Percentiles rank a stretch among this genome's conserved stretches.
These are phyloP conservation scores for Zosterops hypoxanthus DNA, from an alignment of 2,113 vertebrate genomes.

Conservation along the genomic window DNA sequence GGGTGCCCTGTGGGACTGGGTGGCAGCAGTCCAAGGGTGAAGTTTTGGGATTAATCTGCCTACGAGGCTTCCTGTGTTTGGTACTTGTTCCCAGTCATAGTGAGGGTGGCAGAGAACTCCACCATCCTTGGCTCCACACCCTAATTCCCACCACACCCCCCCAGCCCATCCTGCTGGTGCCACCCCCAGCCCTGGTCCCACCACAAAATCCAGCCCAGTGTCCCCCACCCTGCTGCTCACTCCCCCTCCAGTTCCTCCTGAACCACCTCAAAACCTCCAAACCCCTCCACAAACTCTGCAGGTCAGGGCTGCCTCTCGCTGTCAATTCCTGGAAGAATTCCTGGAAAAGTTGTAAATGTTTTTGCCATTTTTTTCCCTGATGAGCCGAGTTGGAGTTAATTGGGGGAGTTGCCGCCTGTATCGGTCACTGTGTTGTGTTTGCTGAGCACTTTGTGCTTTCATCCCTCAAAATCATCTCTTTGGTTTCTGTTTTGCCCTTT, in stretches of 20 bases:
- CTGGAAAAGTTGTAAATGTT: not conserved
- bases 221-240: not conserved
- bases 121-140: accelerated
- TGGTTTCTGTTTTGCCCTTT: not conserved
- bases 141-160: accelerated
- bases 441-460: not conserved
- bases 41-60: not conserved
- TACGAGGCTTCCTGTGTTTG: accelerated
- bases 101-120: accelerated
- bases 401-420: not conserved
- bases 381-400: not conserved
- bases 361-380: not conserved
- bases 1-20: not conserved
- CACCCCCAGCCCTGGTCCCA: accelerated
- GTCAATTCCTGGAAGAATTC: not conserved
- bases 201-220: accelerated
- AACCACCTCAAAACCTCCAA: not conserved
- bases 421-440: accelerated
- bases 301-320: not conserved
- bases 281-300: not conserved
- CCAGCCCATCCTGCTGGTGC: not conserved
- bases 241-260: accelerated
- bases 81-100: accelerated
- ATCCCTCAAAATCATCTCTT: not conserved
- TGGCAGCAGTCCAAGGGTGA: not conserved